phyloP scores from a whole-genome alignment of 2,797 vertebrate species.

The Sebastes iracundus region DNA sequence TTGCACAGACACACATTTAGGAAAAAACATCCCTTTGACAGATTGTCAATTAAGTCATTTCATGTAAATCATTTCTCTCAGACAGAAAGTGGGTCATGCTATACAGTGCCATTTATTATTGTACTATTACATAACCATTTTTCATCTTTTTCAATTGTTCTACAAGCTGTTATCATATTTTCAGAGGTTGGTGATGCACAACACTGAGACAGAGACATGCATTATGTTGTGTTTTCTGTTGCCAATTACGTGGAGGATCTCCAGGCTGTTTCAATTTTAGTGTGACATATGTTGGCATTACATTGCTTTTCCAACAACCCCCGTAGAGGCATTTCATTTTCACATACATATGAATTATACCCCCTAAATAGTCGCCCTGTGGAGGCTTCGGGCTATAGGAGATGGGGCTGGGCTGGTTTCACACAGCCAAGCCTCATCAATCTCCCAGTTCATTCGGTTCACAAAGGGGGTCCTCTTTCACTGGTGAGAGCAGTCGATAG shows the following conservation, averaged over 20 bases:
- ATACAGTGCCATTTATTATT: constrained; percentile 14
- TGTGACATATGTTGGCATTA: constrained; percentile 61
- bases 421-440: constrained; percentile 68
- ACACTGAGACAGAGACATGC: constrained; percentile 8
- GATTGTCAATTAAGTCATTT: constrained; percentile 18
- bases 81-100: constrained; percentile 22
- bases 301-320: constrained; percentile 44
- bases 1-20: neutral
- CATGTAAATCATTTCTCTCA: constrained; percentile 17
- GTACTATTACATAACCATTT: neutral
- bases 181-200: constrained; percentile 19
- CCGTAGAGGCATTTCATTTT: constrained; percentile 60
- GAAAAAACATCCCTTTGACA: constrained; percentile 1
- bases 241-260: constrained; percentile 45
- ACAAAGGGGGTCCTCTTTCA: constrained; percentile 70
- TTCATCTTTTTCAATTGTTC: neutral
- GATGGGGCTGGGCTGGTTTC: constrained; percentile 48
- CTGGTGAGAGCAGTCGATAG: constrained; percentile 70
- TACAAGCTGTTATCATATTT: constrained; percentile 12
- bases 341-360: constrained; percentile 69
- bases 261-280: constrained; percentile 57
- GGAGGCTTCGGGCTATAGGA: constrained; percentile 50
- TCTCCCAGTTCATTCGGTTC: constrained; percentile 74
- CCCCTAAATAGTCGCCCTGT: constrained; percentile 40
- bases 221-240: constrained; percentile 47